Base-by-base conservation (phyloP, 2,888 invertebrate species). In the Chouioia cunea region DNA sequence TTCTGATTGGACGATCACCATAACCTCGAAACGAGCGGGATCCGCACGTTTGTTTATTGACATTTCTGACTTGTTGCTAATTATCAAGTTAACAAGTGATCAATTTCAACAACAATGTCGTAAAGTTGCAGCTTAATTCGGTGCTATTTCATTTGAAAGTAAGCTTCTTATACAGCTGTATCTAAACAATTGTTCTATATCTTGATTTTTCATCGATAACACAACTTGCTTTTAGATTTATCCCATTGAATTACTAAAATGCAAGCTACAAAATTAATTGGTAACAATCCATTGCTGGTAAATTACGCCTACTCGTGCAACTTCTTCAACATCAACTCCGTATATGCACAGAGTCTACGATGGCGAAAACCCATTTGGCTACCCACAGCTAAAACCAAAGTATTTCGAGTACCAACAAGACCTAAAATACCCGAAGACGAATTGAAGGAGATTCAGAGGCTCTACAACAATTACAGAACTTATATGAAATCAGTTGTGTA, bases 311-410 rank as follows among this genome's bases (percentile, higher is more conserved):
- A 68, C n/a, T 60, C 63, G 2, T 69, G 69, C 36, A 53, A 16
- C 52, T 69, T 59, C n/a, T 57, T 71, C 22, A 73, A 73, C 64
- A 36, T 57, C 2, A 68, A 64, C 52, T 70, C 66, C 8, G 18
- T 70, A 4, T 71, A 65, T 54, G 53, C 47, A 8, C 74, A 75
- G 23, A 67, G 58, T 57, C 52, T 75, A 27, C 68, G 74, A 50
- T 74, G 67, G 71, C 85, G 93, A 76, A 95, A 96, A 85, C 95
- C 95, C 0, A 87, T 91, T 74, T 94, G 94, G 93, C 68, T 94
- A 57, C 93, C 93, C 2, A 90, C 90, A 15, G 95, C 95, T 0
- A 94, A 93, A 86, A 91, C 90, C 76, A 96, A 95, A 87, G 76
- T 93, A 58, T 95, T 90, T 85, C 89, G 90, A 75, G 88, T 95